A percentile compares a stretch with the other conserved stretches of the same genome.
Evolutionary conservation across 2,797 vertebrate genomes (phyloP).

Genomic region (Sebastes umbrosus): DNA sequence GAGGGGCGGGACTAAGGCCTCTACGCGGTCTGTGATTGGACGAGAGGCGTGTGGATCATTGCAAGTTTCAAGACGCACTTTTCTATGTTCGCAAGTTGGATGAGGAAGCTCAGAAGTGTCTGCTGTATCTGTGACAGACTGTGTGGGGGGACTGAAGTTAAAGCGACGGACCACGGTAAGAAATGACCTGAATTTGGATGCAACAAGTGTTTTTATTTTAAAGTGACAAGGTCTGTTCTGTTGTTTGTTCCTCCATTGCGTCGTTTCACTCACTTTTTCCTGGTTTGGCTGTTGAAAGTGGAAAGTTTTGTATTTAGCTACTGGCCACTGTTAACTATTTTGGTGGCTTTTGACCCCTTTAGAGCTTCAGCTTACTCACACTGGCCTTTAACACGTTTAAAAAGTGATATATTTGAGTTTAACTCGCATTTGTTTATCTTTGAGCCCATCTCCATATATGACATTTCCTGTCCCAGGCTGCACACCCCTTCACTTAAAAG

Average conservation of each 20-base stretch:
- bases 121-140: background rate
- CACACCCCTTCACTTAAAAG: background rate
- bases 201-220: background rate
- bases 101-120: slow-evolving; percentile 9
- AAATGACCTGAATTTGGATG: background rate
- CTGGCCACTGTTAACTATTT: background rate
- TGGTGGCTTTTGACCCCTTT: background rate
- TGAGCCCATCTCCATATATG: background rate
- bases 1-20: slow-evolving; percentile 54
- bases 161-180: slow-evolving; percentile 61
- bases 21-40: slow-evolving; percentile 59
- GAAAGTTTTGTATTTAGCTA: background rate
- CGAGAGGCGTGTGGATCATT: slow-evolving; percentile 6
- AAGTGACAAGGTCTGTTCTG: background rate
- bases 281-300: slow-evolving; percentile 19
- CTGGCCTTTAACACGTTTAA: accelerated
- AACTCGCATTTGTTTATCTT: background rate
- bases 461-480: slow-evolving; percentile 40
- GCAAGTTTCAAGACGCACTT: slow-evolving; percentile 27
- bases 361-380: accelerated
- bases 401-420: background rate
- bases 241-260: background rate
- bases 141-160: background rate
- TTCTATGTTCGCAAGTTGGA: slow-evolving; percentile 61
- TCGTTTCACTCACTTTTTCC: slow-evolving; percentile 48